Conservation (phyloP, 2,113 vertebrate genomes). For the Labeo rohita region DNA sequence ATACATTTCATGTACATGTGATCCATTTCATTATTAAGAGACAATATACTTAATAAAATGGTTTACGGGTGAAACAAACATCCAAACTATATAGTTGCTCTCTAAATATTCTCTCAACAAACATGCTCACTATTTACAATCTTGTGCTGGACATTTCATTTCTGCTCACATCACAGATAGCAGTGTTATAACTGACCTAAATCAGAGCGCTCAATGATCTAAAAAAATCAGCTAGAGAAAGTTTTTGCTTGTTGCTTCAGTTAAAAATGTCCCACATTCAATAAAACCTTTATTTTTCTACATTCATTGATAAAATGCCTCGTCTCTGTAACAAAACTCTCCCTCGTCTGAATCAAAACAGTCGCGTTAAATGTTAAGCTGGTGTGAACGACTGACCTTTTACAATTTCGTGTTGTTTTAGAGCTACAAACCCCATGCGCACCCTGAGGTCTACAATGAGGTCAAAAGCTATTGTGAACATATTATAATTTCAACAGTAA, state of each 20-base stretch:
- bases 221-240: background rate
- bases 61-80: background rate
- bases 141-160: slow-evolving; percentile 41
- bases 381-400: slow-evolving; percentile 24
- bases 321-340: slow-evolving; percentile 16
- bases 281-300: background rate
- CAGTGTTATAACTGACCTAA: background rate
- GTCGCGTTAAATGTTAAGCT: background rate
- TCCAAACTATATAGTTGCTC: slow-evolving; percentile 19
- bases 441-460: slow-evolving; percentile 40
- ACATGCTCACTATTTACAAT: slow-evolving; percentile 48
- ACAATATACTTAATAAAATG: background rate
- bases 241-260: background rate
- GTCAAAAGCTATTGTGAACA: slow-evolving; percentile 28
- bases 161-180: background rate
- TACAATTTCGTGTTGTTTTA: slow-evolving; percentile 20
- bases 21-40: slow-evolving; percentile 8
- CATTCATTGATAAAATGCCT: slow-evolving; percentile 29
- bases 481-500: slow-evolving; percentile 16
- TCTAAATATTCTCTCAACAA: slow-evolving; percentile 1
- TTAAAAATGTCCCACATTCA: slow-evolving; percentile 7
- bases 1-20: slow-evolving; percentile 37
- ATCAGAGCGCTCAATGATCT: too few relatives aligned
- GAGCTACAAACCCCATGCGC: slow-evolving; percentile 16
- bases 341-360: slow-evolving; percentile 19